Evolutionary conservation across 2,888 invertebrate species (phyloP).

Genomic region (Malthinus seriepunctatus): DNA sequence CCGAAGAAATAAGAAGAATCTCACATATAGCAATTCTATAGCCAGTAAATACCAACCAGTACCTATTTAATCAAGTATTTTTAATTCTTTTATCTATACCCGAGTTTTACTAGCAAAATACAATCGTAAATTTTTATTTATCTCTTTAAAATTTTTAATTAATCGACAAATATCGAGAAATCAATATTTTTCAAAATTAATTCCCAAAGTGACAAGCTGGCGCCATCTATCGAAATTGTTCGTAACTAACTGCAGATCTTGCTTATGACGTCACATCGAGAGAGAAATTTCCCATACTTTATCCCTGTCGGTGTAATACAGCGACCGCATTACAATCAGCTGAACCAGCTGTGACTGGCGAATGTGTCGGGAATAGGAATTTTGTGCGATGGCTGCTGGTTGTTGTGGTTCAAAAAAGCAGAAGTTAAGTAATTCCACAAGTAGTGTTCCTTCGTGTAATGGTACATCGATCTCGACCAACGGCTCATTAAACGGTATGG

Average conservation of each 20-base stretch:
- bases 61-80: too few species aligned
- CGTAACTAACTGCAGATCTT: not conserved
- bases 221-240: too few species aligned
- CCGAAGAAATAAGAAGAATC: too few species aligned
- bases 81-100: too few species aligned
- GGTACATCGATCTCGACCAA: conserved; percentile 44
- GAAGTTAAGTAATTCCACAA: conserved; percentile 73
- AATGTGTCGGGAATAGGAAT: conserved; percentile 15
- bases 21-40: too few species aligned
- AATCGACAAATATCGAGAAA: too few species aligned
- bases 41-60: too few species aligned
- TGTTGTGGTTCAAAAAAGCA: conserved; percentile 93
- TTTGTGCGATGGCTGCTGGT: conserved; percentile 76
- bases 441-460: conserved; percentile 49
- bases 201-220: too few species aligned
- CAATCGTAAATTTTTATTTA: too few species aligned
- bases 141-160: too few species aligned
- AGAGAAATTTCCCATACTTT: conserved; percentile 16
- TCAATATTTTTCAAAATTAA: too few species aligned
- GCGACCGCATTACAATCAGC: conserved; percentile 32
- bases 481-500: conserved; percentile 58
- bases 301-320: conserved; percentile 31
- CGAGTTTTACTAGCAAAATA: too few species aligned
- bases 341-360: conserved; percentile 36
- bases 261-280: conserved; percentile 15